phyloP scores from a whole-genome alignment of 2,888 invertebrate species.

The Apodemia zela region DNA sequence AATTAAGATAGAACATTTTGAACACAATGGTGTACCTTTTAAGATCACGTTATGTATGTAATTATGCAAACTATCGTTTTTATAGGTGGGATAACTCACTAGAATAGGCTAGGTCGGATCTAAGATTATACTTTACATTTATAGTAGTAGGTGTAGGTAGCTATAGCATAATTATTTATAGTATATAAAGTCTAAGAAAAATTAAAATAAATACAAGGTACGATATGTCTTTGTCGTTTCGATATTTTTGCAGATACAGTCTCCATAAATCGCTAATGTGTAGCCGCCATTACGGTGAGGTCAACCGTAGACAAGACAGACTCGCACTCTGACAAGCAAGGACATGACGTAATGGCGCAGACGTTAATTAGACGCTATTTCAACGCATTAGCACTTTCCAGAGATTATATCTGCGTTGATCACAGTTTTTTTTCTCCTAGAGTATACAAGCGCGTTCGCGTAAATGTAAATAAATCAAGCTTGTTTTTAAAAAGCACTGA shows the following conservation, averaged over 20 bases:
- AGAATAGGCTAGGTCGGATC: conserved; percentile 48
- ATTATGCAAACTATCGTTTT: conserved; percentile 46
- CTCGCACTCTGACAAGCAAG: too few relatives aligned
- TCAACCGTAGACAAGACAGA: too few relatives aligned
- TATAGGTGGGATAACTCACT: conserved; percentile 62
- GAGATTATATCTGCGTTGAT: too few relatives aligned
- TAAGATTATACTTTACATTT: conserved; percentile 47
- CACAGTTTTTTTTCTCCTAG: too few relatives aligned
- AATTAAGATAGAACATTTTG: conserved; percentile 40
- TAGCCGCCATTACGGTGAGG: background rate
- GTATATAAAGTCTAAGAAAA: background rate
- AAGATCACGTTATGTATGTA: conserved; percentile 36
- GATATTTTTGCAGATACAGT: background rate
- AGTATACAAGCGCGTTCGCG: too few relatives aligned
- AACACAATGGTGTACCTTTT: conserved; percentile 50
- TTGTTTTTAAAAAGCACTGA: too few relatives aligned
- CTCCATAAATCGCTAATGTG: background rate
- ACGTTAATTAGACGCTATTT: too few relatives aligned
- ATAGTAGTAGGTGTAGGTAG: conserved; percentile 29
- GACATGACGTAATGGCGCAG: too few relatives aligned
- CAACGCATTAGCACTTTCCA: too few relatives aligned
- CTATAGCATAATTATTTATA: background rate
- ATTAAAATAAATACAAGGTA: background rate
- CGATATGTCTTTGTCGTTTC: conserved; percentile 1
- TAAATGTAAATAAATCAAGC: too few relatives aligned